These are phyloP conservation scores for Xylocopa sonorina DNA, from an alignment of 1,140 invertebrate genomes.

Conservation along the genomic window DNA sequence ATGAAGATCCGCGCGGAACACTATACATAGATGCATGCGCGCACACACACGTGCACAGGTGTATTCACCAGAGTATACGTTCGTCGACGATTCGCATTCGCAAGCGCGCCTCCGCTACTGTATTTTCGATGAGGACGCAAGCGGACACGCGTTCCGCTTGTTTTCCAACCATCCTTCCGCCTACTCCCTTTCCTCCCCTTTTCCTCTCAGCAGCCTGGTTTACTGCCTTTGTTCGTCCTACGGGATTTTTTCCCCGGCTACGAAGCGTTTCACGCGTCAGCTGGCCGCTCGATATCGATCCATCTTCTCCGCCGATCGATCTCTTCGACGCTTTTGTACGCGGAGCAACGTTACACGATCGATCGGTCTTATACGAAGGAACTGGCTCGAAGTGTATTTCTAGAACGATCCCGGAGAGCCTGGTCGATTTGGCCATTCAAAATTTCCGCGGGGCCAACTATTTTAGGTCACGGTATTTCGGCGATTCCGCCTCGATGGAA, in stretches of 20 bases:
- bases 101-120: background rate
- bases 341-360: background rate
- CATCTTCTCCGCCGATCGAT: slow-evolving; percentile 2
- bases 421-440: slow-evolving; percentile 15
- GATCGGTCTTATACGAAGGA: slow-evolving; percentile 13
- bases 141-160: slow-evolving; percentile 5
- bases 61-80: background rate
- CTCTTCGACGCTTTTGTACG: background rate
- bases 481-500: slow-evolving; percentile 24
- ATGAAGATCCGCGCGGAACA: background rate
- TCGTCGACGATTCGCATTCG: slow-evolving; percentile 5
- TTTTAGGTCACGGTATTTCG: slow-evolving; percentile 48
- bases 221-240: slow-evolving; percentile 16
- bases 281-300: slow-evolving; percentile 19
- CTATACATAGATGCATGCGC: background rate
- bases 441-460: slow-evolving; percentile 33
- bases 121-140: slow-evolving; percentile 38
- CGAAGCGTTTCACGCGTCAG: slow-evolving; percentile 10
- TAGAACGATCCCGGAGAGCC: background rate
- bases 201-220: background rate
- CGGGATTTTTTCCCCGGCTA: background rate
- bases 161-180: background rate
- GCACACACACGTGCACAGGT: background rate
- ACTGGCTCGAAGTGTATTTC: background rate
- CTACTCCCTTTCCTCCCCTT: background rate